Conservation (phyloP, 2,113 vertebrate species). For the Delphinus delphis region DNA sequence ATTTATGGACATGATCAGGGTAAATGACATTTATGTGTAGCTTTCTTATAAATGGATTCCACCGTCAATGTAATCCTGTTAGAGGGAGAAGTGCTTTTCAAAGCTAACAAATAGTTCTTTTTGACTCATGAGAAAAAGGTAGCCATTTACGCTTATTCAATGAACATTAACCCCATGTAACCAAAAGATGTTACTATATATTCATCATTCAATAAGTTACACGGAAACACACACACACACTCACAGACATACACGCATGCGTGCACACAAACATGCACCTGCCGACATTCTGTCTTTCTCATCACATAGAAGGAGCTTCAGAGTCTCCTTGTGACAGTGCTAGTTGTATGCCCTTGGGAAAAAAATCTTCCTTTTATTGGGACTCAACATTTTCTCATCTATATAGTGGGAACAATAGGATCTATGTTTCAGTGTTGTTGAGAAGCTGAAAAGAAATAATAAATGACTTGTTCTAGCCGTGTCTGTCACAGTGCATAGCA, state of each 20-base stretch:
- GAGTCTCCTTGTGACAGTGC: not conserved
- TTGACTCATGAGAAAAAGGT: not conserved
- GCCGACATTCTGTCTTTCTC: not conserved
- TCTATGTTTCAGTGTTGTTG: not conserved
- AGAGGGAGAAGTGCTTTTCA: not conserved
- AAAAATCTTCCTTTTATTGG: not conserved
- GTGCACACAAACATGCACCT: rapidly evolving
- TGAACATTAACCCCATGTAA: not conserved
- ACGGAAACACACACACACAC: not conserved
- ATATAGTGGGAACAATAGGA: not conserved
- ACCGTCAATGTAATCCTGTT: not conserved
- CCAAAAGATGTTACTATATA: not conserved
- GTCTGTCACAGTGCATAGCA: not conserved
- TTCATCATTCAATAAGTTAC: not conserved
- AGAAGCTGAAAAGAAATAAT: not conserved
- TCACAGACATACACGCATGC: not conserved
- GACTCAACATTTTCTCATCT: not conserved
- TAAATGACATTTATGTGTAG: not conserved
- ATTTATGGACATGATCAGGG: not conserved
- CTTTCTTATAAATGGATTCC: conserved; percentile 1
- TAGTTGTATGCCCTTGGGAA: not conserved
- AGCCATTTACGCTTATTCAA: not conserved
- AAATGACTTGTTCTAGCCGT: not conserved
- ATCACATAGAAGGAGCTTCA: not conserved
- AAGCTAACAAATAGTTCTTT: not conserved